Evolutionary conservation across 2,888 invertebrate species (phyloP).

Genomic region (Hylaea fasciaria): DNA sequence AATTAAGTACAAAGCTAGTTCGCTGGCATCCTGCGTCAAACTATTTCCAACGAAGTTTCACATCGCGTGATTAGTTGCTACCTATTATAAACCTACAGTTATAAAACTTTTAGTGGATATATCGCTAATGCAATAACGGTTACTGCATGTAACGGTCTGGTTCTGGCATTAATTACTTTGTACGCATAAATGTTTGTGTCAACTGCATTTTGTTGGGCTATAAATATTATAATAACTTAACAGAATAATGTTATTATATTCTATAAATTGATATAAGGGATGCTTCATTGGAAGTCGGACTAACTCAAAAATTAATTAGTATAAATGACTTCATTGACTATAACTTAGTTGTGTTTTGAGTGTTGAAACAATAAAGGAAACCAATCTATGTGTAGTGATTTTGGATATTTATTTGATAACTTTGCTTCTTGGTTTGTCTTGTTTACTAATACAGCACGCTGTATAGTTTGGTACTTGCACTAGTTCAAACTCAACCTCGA

Average conservation of each 20-base stretch:
- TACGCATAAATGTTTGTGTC: constrained; percentile 16
- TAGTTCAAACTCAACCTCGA: background rate
- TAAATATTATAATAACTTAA: too few species aligned
- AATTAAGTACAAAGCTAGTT: constrained; percentile 19
- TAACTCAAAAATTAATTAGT: too few species aligned
- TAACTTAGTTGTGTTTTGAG: too few species aligned
- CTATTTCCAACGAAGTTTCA: constrained; percentile 15
- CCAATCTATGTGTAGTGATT: too few species aligned
- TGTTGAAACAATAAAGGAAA: background rate
- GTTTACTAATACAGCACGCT: too few species aligned
- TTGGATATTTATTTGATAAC: too few species aligned
- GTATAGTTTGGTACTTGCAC: background rate
- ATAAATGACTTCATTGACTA: too few species aligned
- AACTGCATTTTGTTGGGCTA: constrained; percentile 5
- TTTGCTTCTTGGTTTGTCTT: too few species aligned
- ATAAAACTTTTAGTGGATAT: constrained; percentile 17
- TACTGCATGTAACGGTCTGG: constrained; percentile 4
- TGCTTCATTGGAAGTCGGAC: too few species aligned
- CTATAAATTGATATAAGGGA: too few species aligned
- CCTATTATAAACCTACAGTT: constrained; percentile 9
- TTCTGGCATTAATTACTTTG: constrained; percentile 17
- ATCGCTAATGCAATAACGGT: constrained; percentile 12
- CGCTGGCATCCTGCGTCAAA: constrained; percentile 11
- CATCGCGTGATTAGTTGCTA: constrained; percentile 19
- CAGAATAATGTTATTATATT: too few species aligned